Evolutionary conservation across 2,113 vertebrate species (phyloP).

Genomic region (Vanacampus margaritifer): DNA sequence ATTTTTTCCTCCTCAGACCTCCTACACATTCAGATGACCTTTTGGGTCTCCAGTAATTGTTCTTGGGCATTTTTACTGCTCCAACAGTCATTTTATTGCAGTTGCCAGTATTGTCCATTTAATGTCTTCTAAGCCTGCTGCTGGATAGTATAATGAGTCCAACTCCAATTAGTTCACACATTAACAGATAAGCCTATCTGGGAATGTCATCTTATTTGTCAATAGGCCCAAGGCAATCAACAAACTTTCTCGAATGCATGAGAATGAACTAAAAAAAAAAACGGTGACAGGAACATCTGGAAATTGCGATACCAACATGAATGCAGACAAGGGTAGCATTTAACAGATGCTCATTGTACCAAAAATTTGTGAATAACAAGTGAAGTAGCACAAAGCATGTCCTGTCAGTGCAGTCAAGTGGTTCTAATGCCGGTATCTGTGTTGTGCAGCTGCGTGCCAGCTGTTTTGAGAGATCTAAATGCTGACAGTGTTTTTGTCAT

Average conservation of each 20-base stretch:
- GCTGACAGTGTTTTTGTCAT: background rate
- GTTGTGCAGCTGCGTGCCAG: background rate
- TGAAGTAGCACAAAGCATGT: background rate
- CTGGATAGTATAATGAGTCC: background rate
- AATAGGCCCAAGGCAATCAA: background rate
- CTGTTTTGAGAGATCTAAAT: background rate
- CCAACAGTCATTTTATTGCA: background rate
- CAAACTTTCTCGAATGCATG: background rate
- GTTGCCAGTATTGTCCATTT: background rate
- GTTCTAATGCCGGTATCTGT: background rate
- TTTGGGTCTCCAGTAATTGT: background rate
- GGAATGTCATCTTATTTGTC: background rate
- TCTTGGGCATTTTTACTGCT: background rate
- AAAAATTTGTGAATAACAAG: constrained; percentile 1
- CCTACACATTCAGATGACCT: background rate
- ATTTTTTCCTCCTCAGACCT: background rate
- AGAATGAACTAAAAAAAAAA: background rate
- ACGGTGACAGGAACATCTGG: background rate
- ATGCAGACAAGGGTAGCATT: background rate
- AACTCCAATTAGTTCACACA: background rate
- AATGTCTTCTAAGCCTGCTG: background rate
- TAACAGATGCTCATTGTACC: background rate
- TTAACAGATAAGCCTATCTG: background rate
- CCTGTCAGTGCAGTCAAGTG: background rate
- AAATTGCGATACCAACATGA: background rate